Conservation (phyloP, 2,888 invertebrate species). For the Sycophila texana region DNA sequence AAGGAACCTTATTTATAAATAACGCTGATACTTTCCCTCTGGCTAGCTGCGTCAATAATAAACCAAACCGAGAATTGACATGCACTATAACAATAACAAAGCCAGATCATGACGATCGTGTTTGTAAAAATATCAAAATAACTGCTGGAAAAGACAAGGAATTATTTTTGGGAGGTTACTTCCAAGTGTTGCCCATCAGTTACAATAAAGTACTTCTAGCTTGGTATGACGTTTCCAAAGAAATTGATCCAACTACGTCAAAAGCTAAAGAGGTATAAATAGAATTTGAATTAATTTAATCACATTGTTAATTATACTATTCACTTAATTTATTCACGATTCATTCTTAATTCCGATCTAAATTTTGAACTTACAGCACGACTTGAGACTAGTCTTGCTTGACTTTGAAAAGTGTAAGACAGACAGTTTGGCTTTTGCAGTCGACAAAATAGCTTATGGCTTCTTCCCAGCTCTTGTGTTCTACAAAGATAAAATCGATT, state of each 20-base stretch:
- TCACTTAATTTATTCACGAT: too few species aligned
- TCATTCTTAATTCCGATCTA: too few species aligned
- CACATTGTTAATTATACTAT: too few species aligned
- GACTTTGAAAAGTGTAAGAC: slow-evolving; percentile 25
- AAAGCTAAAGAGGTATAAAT: neutral
- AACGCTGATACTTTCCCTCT: slow-evolving; percentile 13
- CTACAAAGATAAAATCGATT: slow-evolving; percentile 14
- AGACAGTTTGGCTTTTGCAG: neutral
- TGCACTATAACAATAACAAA: slow-evolving; percentile 20
- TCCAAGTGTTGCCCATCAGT: slow-evolving; percentile 30
- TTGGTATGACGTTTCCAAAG: slow-evolving; percentile 29
- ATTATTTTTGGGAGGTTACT: slow-evolving; percentile 40
- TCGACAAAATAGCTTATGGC: slow-evolving; percentile 27
- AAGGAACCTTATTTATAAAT: slow-evolving; percentile 36
- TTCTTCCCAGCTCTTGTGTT: slow-evolving; percentile 27
- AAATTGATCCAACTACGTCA: neutral
- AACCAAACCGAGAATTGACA: slow-evolving; percentile 16
- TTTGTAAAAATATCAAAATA: slow-evolving; percentile 23
- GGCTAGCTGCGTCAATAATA: slow-evolving; percentile 21
- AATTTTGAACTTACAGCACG: slow-evolving; percentile 17
- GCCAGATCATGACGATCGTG: neutral
- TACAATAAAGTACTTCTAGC: neutral
- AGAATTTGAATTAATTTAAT: neutral
- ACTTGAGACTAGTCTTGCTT: slow-evolving; percentile 17
- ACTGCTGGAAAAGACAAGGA: slow-evolving; percentile 14